Percentiles rank a stretch among this genome's conserved stretches.
phyloP scores from a whole-genome alignment of 2,888 invertebrate species.

The Elysia crispata region DNA sequence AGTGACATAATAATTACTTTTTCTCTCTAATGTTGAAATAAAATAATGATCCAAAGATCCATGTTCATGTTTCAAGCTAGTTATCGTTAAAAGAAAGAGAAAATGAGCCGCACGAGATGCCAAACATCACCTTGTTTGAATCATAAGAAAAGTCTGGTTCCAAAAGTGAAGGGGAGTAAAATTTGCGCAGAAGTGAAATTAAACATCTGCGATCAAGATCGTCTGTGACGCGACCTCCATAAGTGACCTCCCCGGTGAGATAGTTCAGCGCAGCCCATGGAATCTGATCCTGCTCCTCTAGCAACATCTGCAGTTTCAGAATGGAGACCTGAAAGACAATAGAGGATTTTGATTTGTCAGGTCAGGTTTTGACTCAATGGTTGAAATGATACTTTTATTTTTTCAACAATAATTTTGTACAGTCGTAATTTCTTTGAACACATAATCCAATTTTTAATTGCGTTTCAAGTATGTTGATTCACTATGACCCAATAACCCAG shows the following conservation, averaged over 20 bases:
- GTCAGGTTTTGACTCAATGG: no score
- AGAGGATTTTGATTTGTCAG: not conserved
- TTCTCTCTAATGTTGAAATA: no score
- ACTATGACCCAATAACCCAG: no score
- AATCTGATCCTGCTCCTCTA: constrained; percentile 66
- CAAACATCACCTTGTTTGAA: constrained; percentile 28
- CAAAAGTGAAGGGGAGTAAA: constrained; percentile 72
- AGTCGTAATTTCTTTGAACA: no score
- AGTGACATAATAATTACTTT: no score
- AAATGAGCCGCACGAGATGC: not conserved
- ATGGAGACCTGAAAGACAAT: constrained; percentile 71
- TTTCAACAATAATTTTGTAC: no score
- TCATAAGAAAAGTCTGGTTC: constrained; percentile 66
- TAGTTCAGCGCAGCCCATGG: constrained; percentile 76
- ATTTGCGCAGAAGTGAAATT: constrained; percentile 70
- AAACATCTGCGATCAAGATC: constrained; percentile 76
- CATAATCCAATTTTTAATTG: no score
- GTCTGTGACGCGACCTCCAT: constrained; percentile 77
- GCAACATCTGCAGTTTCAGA: constrained; percentile 73
- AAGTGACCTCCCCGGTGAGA: constrained; percentile 76
- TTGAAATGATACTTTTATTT: not conserved
- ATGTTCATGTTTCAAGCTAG: no score
- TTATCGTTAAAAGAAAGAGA: no score
- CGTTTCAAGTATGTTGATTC: no score
- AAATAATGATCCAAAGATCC: no score